Conservation (phyloP, 2,797 vertebrate genomes). For the Cynopterus sphinx region DNA sequence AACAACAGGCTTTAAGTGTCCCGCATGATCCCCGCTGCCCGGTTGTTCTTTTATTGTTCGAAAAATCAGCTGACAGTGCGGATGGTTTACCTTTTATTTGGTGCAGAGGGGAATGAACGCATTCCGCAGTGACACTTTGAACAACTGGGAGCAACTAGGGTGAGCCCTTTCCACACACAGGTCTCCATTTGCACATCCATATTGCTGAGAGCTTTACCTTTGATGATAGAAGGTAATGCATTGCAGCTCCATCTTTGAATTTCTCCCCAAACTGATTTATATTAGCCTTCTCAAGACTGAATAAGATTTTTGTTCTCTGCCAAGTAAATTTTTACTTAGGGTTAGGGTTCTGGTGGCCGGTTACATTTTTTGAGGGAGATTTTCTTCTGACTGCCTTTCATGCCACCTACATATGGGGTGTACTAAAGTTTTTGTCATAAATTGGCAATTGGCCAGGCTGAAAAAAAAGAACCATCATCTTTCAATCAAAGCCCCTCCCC, state of each 20-base stretch:
- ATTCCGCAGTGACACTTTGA: slow-evolving; percentile 72
- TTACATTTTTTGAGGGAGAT: background rate
- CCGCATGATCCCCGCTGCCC: slow-evolving; percentile 65
- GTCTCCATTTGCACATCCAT: slow-evolving; percentile 69
- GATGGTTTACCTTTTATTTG: slow-evolving; percentile 78
- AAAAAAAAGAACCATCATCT: background rate
- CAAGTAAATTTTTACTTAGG: slow-evolving; percentile 54
- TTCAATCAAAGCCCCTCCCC: background rate
- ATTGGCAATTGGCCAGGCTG: background rate
- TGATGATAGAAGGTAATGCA: slow-evolving; percentile 46
- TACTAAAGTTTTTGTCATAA: slow-evolving; percentile 39
- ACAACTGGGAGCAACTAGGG: slow-evolving; percentile 71
- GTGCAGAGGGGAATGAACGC: slow-evolving; percentile 37
- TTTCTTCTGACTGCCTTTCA: slow-evolving; percentile 14
- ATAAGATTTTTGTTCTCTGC: slow-evolving; percentile 36
- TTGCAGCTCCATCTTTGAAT: slow-evolving; percentile 24
- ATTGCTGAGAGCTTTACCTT: slow-evolving; percentile 75
- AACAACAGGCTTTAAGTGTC: slow-evolving; percentile 7
- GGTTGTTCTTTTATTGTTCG: slow-evolving; percentile 73
- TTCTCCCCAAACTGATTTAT: slow-evolving; percentile 37
- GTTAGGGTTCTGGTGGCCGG: slow-evolving; percentile 15
- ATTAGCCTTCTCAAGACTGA: slow-evolving; percentile 54
- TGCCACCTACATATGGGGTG: background rate
- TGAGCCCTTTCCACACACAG: slow-evolving; percentile 80
- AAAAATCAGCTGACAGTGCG: slow-evolving; percentile 57